Evolutionary conservation across 1,140 invertebrate species (phyloP).

Genomic region (Scylla paramamosain): DNA sequence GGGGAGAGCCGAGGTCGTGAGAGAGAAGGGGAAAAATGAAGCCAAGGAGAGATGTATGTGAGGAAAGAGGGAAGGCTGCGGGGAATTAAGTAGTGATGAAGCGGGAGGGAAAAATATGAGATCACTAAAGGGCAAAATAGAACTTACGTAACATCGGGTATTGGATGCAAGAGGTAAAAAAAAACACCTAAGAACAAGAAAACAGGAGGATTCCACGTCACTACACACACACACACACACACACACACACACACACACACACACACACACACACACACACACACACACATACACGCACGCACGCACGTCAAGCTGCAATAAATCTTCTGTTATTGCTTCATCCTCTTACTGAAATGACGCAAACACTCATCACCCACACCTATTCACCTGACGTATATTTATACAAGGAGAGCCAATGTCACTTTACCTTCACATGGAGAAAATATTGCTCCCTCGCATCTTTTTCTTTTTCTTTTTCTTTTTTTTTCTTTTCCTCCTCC

Average conservation of each 20-base stretch:
- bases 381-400: background rate
- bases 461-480: background rate
- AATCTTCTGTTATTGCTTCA: background rate
- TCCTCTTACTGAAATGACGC: background rate
- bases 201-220: background rate
- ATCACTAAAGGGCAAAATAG: no score
- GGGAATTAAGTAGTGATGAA: background rate
- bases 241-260: constrained; percentile 11
- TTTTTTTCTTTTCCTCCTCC: no score
- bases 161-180: background rate
- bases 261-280: background rate
- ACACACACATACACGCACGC: background rate
- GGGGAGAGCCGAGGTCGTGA: no score
- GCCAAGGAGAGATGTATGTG: no score
- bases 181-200: background rate
- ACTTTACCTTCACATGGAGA: background rate
- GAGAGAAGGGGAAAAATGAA: no score
- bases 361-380: background rate
- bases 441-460: background rate
- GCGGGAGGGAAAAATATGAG: no score
- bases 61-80: background rate
- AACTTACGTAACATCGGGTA: background rate
- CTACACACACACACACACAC: constrained; percentile 1
- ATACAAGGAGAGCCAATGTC: background rate
- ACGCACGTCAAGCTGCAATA: background rate